phyloP scores from a whole-genome alignment of 2,113 vertebrate species.

The Hippocampus mohnikei region DNA sequence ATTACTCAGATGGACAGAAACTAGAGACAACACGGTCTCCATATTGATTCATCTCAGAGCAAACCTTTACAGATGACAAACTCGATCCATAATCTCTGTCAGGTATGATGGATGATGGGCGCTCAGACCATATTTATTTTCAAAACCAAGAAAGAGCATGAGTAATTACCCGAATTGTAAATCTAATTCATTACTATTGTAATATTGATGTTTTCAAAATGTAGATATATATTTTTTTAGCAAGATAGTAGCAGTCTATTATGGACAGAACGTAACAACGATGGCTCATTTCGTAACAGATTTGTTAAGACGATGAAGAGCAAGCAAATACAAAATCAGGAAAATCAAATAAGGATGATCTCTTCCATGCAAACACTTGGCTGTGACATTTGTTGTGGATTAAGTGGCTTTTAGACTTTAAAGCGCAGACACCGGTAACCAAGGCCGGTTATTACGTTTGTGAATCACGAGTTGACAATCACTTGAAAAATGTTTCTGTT shows the following conservation, averaged over 20 bases:
- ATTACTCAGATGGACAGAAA: constrained; percentile 2
- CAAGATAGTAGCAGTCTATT: no score
- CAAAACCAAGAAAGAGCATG: background rate
- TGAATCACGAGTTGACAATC: background rate
- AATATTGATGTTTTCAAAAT: background rate
- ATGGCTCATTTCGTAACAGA: background rate
- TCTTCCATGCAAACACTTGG: background rate
- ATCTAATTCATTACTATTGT: background rate
- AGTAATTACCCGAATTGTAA: background rate
- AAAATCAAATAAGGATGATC: background rate
- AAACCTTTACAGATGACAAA: constrained; percentile 2
- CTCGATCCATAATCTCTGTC: constrained; percentile 25
- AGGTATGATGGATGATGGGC: constrained; percentile 5
- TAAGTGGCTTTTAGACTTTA: constrained; percentile 8
- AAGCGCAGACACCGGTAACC: background rate
- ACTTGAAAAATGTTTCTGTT: background rate
- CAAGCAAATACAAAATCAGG: background rate
- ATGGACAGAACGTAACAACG: background rate
- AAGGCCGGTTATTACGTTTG: background rate
- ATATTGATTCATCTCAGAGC: constrained; percentile 12
- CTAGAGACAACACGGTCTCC: background rate
- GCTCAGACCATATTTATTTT: background rate
- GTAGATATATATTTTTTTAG: no score
- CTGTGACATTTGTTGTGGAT: background rate
- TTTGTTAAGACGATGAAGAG: background rate